These are phyloP conservation scores for Spea bombifrons DNA, from an alignment of 2,113 vertebrate species.

Conservation along the genomic window DNA sequence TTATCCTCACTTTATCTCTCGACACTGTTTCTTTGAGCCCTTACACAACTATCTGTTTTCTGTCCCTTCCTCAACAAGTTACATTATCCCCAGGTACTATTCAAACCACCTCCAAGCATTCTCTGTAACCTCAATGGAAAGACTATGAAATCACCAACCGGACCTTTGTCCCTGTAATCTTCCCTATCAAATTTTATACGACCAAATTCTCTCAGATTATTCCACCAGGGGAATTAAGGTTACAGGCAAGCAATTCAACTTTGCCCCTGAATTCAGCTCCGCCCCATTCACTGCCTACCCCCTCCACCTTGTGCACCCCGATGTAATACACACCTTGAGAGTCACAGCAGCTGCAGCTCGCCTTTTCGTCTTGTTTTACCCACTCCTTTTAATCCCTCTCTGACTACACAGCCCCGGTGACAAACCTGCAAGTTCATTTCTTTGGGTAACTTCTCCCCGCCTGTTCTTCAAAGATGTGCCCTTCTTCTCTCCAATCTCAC, in stretches of 20 bases:
- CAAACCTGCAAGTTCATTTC: conserved; percentile 3
- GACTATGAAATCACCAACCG: conserved; percentile 10
- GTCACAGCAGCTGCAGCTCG: not conserved
- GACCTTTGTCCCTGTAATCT: conserved; percentile 46
- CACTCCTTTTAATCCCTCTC: too few relatives aligned
- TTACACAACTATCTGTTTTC: not conserved
- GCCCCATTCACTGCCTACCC: not conserved
- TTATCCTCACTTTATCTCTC: not conserved
- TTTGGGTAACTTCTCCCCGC: not conserved
- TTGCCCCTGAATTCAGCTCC: conserved; percentile 16
- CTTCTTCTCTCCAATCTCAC: conserved; percentile 4
- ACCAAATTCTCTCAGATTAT: conserved; percentile 33
- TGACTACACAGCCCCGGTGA: too few relatives aligned
- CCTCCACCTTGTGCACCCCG: not conserved
- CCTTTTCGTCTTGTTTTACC: too few relatives aligned
- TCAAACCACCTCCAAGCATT: not conserved
- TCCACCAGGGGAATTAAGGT: conserved; percentile 32
- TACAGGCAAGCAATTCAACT: conserved; percentile 24
- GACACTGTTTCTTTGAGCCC: not conserved
- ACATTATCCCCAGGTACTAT: conserved; percentile 18
- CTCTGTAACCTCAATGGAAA: conserved; percentile 9
- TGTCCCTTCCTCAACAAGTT: conserved; percentile 1
- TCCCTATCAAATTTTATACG: conserved; percentile 41
- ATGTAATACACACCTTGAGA: conserved; percentile 4
- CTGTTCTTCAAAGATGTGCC: not conserved